These are phyloP conservation scores for Eclectus roratus DNA, from an alignment of 2,113 vertebrate genomes.

Conservation along the genomic window DNA sequence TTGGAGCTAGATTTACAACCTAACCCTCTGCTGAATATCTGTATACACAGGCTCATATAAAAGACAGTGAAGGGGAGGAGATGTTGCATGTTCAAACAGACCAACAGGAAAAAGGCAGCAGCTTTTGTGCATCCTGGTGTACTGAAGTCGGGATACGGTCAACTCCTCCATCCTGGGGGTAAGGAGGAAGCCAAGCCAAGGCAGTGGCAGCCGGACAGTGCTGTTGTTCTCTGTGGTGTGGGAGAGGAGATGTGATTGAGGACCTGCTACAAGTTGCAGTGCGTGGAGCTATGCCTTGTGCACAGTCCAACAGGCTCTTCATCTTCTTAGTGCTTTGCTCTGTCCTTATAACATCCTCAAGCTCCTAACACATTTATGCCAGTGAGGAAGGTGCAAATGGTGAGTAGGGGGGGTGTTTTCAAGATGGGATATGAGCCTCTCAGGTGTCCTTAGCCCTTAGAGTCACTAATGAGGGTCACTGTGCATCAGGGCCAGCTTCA, in stretches of 20 bases:
- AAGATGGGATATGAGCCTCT: neutral
- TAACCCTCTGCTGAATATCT: neutral
- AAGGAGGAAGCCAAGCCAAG: neutral
- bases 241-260: neutral
- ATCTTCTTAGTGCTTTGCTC: neutral
- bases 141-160: neutral
- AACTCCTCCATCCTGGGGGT: neutral
- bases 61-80: neutral
- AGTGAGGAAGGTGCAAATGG: neutral
- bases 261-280: neutral
- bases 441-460: neutral
- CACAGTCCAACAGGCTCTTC: neutral
- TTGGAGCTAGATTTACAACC: constrained; percentile 43
- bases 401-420: neutral
- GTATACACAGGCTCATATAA: neutral
- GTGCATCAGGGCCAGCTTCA: neutral
- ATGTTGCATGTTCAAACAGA: neutral
- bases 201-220: neutral
- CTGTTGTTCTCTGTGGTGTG: neutral
- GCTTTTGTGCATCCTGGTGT: neutral
- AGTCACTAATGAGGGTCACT: neutral
- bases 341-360: neutral
- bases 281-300: accelerated
- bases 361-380: neutral
- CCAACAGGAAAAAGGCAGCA: neutral